phyloP scores from a whole-genome alignment of 2,888 invertebrate genomes.

The Mayetiola destructor region DNA sequence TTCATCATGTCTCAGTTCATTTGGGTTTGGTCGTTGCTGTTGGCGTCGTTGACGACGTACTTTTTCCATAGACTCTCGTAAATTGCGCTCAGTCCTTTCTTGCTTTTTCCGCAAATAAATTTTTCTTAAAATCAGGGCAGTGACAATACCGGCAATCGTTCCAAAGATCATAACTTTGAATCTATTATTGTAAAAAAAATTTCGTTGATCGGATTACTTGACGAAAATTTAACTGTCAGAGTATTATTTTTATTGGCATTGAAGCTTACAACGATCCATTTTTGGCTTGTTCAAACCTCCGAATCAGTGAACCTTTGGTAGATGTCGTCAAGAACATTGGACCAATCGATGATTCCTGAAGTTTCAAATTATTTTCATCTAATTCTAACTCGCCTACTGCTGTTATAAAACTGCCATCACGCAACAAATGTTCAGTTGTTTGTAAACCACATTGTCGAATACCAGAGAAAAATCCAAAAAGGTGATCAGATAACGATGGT shows the following conservation, averaged over 20 bases:
- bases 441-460: slow-evolving; percentile 70
- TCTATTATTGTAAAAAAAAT: slow-evolving; percentile 32
- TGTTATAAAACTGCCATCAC: slow-evolving; percentile 66
- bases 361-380: slow-evolving; percentile 47
- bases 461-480: slow-evolving; percentile 76
- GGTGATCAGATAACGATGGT: slow-evolving; percentile 59
- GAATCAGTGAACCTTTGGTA: slow-evolving; percentile 57
- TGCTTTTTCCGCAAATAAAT: slow-evolving; percentile 38
- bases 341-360: slow-evolving; percentile 58
- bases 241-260: neutral
- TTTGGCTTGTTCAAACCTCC: slow-evolving; percentile 55
- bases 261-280: slow-evolving; percentile 48
- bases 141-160: slow-evolving; percentile 39
- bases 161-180: slow-evolving; percentile 42
- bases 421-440: slow-evolving; percentile 73
- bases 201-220: too few relatives aligned
- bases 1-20: slow-evolving; percentile 48
- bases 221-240: too few relatives aligned
- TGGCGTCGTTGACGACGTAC: slow-evolving; percentile 48
- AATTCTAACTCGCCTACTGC: slow-evolving; percentile 63
- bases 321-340: slow-evolving; percentile 68
- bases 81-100: slow-evolving; percentile 40
- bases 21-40: slow-evolving; percentile 41
- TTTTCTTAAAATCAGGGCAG: slow-evolving; percentile 41
- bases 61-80: slow-evolving; percentile 47